Percentiles rank a stretch among this genome's conserved stretches.
Evolutionary conservation across 2,113 vertebrate species (phyloP).

Genomic region (Dipodomys stephensi): DNA sequence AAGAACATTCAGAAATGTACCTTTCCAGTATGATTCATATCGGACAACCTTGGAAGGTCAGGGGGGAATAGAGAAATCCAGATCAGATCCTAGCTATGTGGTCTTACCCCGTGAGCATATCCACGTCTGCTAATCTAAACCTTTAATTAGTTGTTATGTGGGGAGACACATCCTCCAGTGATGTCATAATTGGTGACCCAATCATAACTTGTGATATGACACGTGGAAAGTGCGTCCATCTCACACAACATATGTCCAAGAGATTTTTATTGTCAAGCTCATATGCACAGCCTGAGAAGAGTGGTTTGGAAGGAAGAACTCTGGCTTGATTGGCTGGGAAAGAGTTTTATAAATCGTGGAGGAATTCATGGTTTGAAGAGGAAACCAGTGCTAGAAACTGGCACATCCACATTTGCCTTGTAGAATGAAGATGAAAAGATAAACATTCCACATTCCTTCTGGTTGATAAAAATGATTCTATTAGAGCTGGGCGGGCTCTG

Average conservation of each 20-base stretch:
- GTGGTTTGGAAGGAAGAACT: not conserved
- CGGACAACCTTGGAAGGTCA: not conserved
- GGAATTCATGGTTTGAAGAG: not conserved
- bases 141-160: constrained; percentile 13
- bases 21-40: constrained; percentile 27
- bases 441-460: not conserved
- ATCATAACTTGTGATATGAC: not conserved
- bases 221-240: not conserved
- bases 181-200: not conserved
- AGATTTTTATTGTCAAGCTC: not conserved
- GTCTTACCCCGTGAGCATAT: not conserved
- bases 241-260: not conserved
- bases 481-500: not conserved
- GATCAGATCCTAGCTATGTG: not conserved
- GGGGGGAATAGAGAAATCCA: not conserved
- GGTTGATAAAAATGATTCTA: not conserved
- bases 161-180: constrained; percentile 20
- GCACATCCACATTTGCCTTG: not conserved
- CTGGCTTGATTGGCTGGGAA: not conserved
- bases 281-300: not conserved
- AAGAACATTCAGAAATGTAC: not conserved
- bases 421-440: not conserved
- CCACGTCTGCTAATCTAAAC: not conserved
- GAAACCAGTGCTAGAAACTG: not conserved
- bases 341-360: not conserved